Percentiles rank a stretch among this genome's conserved stretches.
These are phyloP conservation scores for Coendou prehensilis DNA, from an alignment of 2,797 vertebrate genomes.

Conservation along the genomic window DNA sequence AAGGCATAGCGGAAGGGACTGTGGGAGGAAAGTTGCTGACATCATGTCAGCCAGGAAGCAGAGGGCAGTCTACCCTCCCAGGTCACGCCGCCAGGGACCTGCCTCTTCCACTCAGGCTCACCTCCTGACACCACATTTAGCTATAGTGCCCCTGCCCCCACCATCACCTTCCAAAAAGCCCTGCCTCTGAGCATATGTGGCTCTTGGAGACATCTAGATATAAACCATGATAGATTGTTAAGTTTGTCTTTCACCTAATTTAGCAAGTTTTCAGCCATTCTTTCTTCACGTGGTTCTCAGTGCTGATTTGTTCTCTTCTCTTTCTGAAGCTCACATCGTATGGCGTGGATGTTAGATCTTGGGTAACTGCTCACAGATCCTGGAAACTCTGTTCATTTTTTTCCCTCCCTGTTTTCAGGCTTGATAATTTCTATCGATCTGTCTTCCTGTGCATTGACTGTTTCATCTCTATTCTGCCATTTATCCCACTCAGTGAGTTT, in stretches of 20 bases:
- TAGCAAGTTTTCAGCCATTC: not conserved
- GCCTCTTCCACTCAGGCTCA: not conserved
- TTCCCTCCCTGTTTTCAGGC: not conserved
- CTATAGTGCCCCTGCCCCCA: not conserved
- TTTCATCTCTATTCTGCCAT: not conserved
- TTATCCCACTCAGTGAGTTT: not conserved
- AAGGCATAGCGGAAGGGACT: not conserved
- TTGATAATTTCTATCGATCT: not conserved
- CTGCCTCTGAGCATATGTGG: not conserved
- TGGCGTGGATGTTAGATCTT: not conserved
- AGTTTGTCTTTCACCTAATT: conserved; percentile 22
- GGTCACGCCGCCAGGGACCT: not conserved
- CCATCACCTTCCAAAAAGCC: not conserved
- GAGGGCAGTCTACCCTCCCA: not conserved
- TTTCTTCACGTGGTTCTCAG: not conserved
- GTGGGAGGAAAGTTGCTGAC: not conserved
- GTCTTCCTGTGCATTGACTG: not conserved
- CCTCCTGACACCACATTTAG: not conserved
- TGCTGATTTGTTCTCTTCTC: not conserved
- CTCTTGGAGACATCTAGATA: not conserved
- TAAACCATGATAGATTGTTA: not conserved
- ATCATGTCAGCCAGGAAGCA: not conserved
- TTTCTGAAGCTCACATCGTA: not conserved
- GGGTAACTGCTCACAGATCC: not conserved
- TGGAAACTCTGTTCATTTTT: not conserved